These are phyloP conservation scores for Chaunax sp. DNA, from an alignment of 2,797 vertebrate species.

Conservation along the genomic window DNA sequence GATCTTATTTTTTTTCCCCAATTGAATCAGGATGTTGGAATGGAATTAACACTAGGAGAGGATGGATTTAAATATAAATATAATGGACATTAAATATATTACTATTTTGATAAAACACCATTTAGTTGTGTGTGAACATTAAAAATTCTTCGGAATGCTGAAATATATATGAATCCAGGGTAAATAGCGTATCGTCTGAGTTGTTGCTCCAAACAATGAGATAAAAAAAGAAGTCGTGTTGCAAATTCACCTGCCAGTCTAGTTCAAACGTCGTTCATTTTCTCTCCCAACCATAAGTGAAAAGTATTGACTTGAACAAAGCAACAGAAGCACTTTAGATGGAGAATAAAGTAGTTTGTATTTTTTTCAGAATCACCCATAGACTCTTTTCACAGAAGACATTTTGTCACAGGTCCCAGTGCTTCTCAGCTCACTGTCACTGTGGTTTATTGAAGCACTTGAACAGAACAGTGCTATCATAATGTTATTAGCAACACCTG, in stretches of 20 bases:
- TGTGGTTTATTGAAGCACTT: too few species aligned
- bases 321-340: neutral
- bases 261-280: constrained; percentile 8
- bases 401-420: neutral
- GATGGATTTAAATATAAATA: too few species aligned
- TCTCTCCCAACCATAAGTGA: neutral
- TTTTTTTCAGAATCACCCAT: constrained; percentile 2
- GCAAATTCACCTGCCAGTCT: neutral
- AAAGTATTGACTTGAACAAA: constrained; percentile 4
- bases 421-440: too few species aligned
- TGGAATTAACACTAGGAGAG: too few species aligned
- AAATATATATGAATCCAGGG: neutral
- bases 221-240: too few species aligned
- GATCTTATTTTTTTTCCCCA: too few species aligned
- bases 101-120: too few species aligned
- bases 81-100: too few species aligned
- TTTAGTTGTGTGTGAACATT: neutral
- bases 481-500: neutral
- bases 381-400: neutral
- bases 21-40: too few species aligned
- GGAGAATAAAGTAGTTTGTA: neutral
- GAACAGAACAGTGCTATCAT: too few species aligned
- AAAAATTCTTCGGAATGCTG: neutral
- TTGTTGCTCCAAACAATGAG: too few species aligned
- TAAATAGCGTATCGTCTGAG: too few species aligned